Evolutionary conservation across 2,888 invertebrate genomes (phyloP).

Genomic region (Cryptocephalus moraei): DNA sequence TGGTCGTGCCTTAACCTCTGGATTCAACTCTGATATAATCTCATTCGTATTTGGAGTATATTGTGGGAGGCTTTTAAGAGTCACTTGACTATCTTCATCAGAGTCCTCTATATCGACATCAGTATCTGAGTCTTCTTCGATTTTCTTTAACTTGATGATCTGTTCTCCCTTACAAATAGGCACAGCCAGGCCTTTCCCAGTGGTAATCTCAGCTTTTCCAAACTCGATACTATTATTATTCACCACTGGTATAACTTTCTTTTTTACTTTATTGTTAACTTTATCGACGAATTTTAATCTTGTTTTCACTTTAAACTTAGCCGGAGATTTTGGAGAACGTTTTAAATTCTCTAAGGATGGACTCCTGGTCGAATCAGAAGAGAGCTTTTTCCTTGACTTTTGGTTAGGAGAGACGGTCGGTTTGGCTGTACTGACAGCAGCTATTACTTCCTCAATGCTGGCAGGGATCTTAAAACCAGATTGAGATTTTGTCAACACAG

Average conservation of each 20-base stretch:
- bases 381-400: constrained; percentile 24
- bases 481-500: no score
- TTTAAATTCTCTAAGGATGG: neutral
- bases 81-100: no score
- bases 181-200: constrained; percentile 45
- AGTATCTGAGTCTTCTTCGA: constrained; percentile 27
- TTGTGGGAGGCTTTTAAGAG: no score
- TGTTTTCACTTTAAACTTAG: constrained; percentile 26
- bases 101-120: constrained; percentile 48
- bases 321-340: neutral
- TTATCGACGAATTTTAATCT: constrained; percentile 10
- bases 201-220: constrained; percentile 29
- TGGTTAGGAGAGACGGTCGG: constrained; percentile 39
- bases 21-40: neutral
- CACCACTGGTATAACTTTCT: no score
- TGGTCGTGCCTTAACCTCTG: neutral
- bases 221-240: constrained; percentile 12
- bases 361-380: neutral
- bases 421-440: constrained; percentile 43
- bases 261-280: no score
- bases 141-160: constrained; percentile 31
- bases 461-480: constrained; percentile 39
- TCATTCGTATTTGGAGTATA: neutral
- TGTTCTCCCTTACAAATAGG: constrained; percentile 48
- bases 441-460: constrained; percentile 45